phyloP scores from a whole-genome alignment of 2,797 vertebrate species.

The Apodemus agrarius region DNA sequence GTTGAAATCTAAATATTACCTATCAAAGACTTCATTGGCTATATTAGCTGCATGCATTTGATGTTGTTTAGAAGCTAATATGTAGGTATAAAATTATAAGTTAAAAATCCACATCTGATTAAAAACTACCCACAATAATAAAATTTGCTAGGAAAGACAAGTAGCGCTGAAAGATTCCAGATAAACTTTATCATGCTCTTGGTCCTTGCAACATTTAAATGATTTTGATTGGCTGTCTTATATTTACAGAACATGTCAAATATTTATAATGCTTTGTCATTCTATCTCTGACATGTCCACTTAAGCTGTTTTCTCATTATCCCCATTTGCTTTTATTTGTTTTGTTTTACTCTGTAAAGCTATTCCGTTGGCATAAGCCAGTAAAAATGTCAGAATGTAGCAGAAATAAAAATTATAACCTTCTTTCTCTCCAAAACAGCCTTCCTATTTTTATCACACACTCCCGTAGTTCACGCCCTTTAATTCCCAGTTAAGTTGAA shows the following conservation, averaged over 20 bases:
- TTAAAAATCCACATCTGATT: constrained; percentile 49
- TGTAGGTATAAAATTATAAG: constrained; percentile 43
- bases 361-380: constrained; percentile 46
- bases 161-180: constrained; percentile 18
- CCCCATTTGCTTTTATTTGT: constrained; percentile 50
- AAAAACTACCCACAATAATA: background rate
- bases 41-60: background rate
- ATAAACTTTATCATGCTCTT: constrained; percentile 49
- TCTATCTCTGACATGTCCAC: constrained; percentile 51
- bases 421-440: background rate
- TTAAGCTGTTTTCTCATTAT: constrained; percentile 57
- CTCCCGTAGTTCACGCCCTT: constrained; percentile 13
- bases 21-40: background rate
- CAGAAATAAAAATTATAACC: constrained; percentile 67
- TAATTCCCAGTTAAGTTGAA: constrained; percentile 52
- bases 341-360: constrained; percentile 67
- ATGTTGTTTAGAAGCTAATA: constrained; percentile 50
- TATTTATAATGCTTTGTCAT: constrained; percentile 60
- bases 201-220: constrained; percentile 56
- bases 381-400: constrained; percentile 70
- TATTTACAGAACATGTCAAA: constrained; percentile 61
- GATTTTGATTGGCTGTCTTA: constrained; percentile 46
- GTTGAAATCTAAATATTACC: constrained; percentile 49
- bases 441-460: constrained; percentile 5
- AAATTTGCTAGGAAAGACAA: constrained; percentile 27